Evolutionary conservation across 1,140 invertebrate genomes (phyloP).

Genomic region (Caenorhabditis latens): DNA sequence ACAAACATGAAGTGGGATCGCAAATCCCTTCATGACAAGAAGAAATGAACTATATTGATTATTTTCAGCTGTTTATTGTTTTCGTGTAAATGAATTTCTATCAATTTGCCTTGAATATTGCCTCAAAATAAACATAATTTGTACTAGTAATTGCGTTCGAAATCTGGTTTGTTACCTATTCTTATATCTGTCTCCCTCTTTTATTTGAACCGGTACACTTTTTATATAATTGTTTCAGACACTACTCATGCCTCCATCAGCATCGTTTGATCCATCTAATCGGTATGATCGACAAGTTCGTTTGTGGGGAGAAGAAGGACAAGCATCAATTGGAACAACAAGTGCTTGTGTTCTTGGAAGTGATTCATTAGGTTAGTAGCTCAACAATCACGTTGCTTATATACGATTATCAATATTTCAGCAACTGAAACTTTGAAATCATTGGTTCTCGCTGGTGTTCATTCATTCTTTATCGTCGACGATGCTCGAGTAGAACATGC

Average conservation of each 20-base stretch:
- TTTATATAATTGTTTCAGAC: not conserved
- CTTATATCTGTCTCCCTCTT: no score
- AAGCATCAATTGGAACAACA: constrained; percentile 87
- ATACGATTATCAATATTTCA: constrained; percentile 19
- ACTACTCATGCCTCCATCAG: not conserved
- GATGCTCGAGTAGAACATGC: constrained; percentile 59
- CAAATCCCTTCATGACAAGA: constrained; percentile 27
- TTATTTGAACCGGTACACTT: not conserved
- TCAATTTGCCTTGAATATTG: not conserved
- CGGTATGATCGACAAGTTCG: constrained; percentile 78
- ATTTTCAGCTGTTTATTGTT: not conserved
- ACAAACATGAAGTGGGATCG: constrained; percentile 55
- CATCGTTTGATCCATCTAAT: not conserved
- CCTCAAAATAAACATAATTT: no score
- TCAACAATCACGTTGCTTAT: not conserved
- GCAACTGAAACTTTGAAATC: constrained; percentile 89
- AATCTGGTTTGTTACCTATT: no score
- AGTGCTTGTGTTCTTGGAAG: constrained; percentile 95
- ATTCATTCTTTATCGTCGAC: constrained; percentile 95
- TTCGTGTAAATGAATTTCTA: not conserved
- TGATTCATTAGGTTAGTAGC: constrained; percentile 85
- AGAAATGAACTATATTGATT: not conserved
- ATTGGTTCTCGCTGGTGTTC: constrained; percentile 92
- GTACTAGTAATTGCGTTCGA: no score
- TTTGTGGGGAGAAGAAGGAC: constrained; percentile 97